phyloP scores from a whole-genome alignment of 2,888 invertebrate species.

The Ennomos fuscantarius region DNA sequence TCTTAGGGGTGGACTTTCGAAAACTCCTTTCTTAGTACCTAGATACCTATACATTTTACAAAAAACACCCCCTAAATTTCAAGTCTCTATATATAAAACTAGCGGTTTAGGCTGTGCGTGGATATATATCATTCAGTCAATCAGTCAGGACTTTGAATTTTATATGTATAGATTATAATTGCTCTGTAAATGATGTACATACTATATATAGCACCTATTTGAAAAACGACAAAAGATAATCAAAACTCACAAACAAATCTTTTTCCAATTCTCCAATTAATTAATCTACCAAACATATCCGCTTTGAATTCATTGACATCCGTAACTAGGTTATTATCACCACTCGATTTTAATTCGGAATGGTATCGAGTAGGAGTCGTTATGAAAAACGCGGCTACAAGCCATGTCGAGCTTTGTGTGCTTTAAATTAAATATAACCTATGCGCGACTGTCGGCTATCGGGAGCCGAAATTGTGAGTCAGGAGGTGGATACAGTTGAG shows the following conservation, averaged over 20 bases:
- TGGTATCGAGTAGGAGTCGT: conserved; percentile 63
- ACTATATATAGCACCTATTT: no score
- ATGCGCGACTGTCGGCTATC: conserved; percentile 60
- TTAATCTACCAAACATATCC: conserved; percentile 25
- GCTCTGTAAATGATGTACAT: no score
- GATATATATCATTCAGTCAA: no score
- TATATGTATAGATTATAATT: background rate
- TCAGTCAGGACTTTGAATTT: no score
- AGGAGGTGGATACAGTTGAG: conserved; percentile 2
- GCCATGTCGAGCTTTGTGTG: conserved; percentile 79
- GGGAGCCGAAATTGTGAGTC: conserved; percentile 54
- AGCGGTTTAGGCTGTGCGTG: no score
- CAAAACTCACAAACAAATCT: background rate
- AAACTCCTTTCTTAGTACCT: no score
- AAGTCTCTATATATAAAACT: no score
- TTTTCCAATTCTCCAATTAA: conserved; percentile 2
- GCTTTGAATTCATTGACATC: conserved; percentile 51
- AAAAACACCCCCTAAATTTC: no score
- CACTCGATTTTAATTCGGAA: conserved; percentile 57
- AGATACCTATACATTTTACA: no score
- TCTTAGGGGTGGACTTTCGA: no score
- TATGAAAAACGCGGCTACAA: conserved; percentile 70
- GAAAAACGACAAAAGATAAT: background rate
- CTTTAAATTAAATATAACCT: conserved; percentile 78
- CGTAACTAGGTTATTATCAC: conserved; percentile 56